A percentile compares a stretch with the other conserved stretches of the same genome.
Conservation (phyloP, 2,113 vertebrate genomes). For the Phalacrocorax brasilianus region DNA sequence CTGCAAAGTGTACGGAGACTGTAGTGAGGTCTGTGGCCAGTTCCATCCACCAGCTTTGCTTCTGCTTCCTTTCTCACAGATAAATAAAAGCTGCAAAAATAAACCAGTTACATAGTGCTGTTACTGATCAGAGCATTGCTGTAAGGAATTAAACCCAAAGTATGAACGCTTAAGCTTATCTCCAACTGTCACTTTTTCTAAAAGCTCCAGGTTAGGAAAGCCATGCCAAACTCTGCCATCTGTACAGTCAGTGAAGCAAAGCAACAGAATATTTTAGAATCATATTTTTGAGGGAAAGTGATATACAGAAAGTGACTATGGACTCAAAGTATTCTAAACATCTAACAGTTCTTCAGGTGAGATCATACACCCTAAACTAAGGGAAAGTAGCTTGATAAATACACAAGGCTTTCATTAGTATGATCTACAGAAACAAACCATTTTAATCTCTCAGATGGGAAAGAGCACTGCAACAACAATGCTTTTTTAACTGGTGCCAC, state of each 20-base stretch:
- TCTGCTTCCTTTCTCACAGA: constrained; percentile 83
- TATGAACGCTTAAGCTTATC: neutral
- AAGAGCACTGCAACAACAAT: neutral
- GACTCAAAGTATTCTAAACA: neutral
- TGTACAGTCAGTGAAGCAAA: neutral
- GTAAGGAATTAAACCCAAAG: neutral
- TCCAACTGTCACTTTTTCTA: neutral
- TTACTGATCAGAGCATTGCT: neutral
- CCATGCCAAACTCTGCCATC: neutral
- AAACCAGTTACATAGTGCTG: neutral
- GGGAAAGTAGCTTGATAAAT: neutral
- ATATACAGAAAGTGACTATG: neutral
- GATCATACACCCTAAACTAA: neutral
- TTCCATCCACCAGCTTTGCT: constrained; percentile 87
- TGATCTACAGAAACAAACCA: neutral
- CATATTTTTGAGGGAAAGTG: neutral
- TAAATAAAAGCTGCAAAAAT: constrained; percentile 87
- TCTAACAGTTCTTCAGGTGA: neutral
- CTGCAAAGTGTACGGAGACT: constrained; percentile 94
- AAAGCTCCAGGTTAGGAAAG: neutral
- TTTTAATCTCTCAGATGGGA: neutral
- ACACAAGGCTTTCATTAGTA: neutral
- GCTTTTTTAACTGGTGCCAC: neutral
- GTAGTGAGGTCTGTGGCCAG: constrained; percentile 91
- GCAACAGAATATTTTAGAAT: neutral